A percentile compares a stretch with the other conserved stretches of the same genome.
Evolutionary conservation across 2,888 invertebrate genomes (phyloP).

Genomic region (Drosophila subquinaria): DNA sequence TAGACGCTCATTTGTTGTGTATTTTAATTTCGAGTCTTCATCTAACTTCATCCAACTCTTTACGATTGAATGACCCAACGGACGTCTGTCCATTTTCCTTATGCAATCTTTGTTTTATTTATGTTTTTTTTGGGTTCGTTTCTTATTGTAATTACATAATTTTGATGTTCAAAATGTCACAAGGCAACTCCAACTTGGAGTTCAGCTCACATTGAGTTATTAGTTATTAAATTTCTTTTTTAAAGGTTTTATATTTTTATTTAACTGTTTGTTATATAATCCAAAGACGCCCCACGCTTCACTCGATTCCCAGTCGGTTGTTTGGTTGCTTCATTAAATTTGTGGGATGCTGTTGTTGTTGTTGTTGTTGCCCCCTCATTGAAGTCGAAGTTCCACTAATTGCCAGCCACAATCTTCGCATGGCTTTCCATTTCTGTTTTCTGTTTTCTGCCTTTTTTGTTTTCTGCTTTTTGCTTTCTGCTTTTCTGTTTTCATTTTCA

Average conservation of each 20-base stretch:
- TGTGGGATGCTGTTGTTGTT: slow-evolving; percentile 32
- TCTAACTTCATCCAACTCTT: background rate
- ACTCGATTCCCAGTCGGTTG: slow-evolving; percentile 45
- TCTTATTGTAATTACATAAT: slow-evolving; percentile 66
- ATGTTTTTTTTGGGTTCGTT: slow-evolving; percentile 33
- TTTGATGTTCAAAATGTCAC: slow-evolving; percentile 74
- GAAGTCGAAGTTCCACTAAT: slow-evolving; percentile 41
- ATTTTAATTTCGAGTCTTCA: slow-evolving; percentile 16
- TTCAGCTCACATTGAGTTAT: slow-evolving; percentile 59
- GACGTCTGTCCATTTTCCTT: slow-evolving; percentile 48
- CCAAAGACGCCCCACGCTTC: slow-evolving; percentile 22
- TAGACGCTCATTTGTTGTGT: slow-evolving; percentile 69
- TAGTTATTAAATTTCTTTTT: slow-evolving; percentile 71
- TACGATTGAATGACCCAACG: slow-evolving; percentile 48
- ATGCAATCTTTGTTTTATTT: slow-evolving; percentile 54
- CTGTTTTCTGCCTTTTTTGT: slow-evolving; percentile 24
- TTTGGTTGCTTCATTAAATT: slow-evolving; percentile 43
- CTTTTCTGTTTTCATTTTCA: slow-evolving; percentile 17
- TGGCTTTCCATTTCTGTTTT: slow-evolving; percentile 52
- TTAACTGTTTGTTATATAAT: slow-evolving; percentile 48
- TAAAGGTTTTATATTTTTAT: slow-evolving; percentile 1
- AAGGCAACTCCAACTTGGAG: slow-evolving; percentile 57
- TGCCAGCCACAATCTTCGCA: slow-evolving; percentile 42
- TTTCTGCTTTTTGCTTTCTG: slow-evolving; percentile 35
- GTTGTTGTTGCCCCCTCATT: slow-evolving; percentile 38